Evolutionary conservation across 2,888 invertebrate species (phyloP).

Genomic region (Acrobasis suavella): DNA sequence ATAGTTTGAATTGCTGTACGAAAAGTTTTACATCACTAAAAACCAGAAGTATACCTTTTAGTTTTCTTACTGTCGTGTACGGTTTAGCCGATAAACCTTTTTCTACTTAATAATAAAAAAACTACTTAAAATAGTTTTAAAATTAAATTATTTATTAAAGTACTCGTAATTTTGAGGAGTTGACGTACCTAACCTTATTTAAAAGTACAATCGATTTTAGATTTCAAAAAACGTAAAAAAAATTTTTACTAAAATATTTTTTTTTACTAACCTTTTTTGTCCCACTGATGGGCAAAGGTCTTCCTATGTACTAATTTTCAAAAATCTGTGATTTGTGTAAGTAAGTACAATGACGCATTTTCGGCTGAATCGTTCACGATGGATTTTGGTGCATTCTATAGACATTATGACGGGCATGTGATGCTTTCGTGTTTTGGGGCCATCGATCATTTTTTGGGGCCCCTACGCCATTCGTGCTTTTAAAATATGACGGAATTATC

Average conservation of each 20-base stretch:
- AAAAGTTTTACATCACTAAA: conserved; percentile 34
- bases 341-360: conserved; percentile 31
- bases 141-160: background rate
- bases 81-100: conserved; percentile 31
- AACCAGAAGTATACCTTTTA: conserved; percentile 42
- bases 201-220: background rate
- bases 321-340: conserved; percentile 2
- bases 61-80: conserved; percentile 34
- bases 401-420: conserved; percentile 55
- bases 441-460: conserved; percentile 33
- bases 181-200: background rate
- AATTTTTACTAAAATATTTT: background rate
- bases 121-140: background rate
- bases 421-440: conserved; percentile 63
- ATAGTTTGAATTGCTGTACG: background rate
- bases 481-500: conserved; percentile 46
- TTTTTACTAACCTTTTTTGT: too few species aligned
- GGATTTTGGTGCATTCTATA: conserved; percentile 43
- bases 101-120: conserved; percentile 8
- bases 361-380: conserved; percentile 29
- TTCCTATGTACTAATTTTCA: background rate
- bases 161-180: too few species aligned
- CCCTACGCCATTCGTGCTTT: conserved; percentile 73
- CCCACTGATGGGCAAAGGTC: too few species aligned
- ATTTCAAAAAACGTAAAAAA: background rate